Conservation (phyloP, 2,888 invertebrate genomes). For the Abrostola triplasia region DNA sequence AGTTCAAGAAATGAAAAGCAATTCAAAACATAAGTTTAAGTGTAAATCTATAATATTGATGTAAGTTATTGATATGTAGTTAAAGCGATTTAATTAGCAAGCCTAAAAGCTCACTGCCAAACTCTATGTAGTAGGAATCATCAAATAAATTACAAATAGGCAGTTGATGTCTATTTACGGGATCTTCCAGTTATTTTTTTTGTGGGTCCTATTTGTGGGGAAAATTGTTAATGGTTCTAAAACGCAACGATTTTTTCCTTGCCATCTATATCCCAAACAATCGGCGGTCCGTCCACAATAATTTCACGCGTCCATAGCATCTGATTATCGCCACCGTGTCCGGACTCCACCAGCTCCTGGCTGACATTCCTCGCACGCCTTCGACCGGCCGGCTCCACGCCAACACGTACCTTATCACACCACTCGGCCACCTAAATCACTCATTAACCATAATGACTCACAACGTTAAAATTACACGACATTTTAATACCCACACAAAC, state of each 20-base stretch:
- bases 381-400: conserved; percentile 35
- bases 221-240: too few relatives aligned
- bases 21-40: too few relatives aligned
- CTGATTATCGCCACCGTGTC: conserved; percentile 50
- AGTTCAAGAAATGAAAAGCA: background rate
- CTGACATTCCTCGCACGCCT: conserved; percentile 53
- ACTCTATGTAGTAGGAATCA: too few relatives aligned
- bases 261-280: conserved; percentile 23
- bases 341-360: conserved; percentile 49
- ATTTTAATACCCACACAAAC: conserved; percentile 34
- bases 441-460: conserved; percentile 56
- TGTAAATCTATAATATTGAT: too few relatives aligned
- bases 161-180: too few relatives aligned
- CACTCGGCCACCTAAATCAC: conserved; percentile 54
- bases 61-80: too few relatives aligned
- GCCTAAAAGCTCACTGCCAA: too few relatives aligned
- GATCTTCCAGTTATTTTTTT: too few relatives aligned
- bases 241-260: background rate
- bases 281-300: conserved; percentile 27
- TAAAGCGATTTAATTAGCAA: too few relatives aligned
- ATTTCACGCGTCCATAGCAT: conserved; percentile 56
- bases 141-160: too few relatives aligned
- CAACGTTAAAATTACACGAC: conserved; percentile 41
- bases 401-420: conserved; percentile 57
- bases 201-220: too few relatives aligned